These are phyloP conservation scores for Rhynchotus rufescens DNA, from an alignment of 2,797 vertebrate genomes.

Conservation along the genomic window DNA sequence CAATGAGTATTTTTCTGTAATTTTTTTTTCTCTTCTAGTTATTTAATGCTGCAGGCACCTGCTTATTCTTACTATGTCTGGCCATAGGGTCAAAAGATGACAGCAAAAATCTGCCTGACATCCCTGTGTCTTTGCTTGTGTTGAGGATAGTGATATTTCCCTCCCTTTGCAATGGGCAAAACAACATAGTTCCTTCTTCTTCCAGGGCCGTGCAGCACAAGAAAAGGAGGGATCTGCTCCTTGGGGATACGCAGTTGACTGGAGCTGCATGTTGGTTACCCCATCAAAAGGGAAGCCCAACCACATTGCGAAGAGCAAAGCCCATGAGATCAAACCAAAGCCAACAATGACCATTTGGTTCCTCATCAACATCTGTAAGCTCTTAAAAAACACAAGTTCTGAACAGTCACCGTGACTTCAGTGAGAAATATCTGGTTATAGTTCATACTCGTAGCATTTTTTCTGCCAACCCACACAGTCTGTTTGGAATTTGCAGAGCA, in stretches of 20 bases:
- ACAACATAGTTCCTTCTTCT: background rate
- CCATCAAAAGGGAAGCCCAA: background rate
- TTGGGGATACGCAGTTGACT: background rate
- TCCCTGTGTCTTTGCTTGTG: background rate
- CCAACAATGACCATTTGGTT: background rate
- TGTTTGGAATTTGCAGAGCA: background rate
- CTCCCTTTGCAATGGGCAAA: background rate
- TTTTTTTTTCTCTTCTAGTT: background rate
- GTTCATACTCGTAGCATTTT: background rate
- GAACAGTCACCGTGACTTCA: background rate
- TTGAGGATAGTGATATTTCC: background rate
- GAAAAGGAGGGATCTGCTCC: background rate
- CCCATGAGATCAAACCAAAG: fast-evolving
- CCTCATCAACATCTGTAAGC: background rate
- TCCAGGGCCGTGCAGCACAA: background rate
- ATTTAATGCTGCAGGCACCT: background rate
- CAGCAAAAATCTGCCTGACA: background rate
- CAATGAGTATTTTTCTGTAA: background rate
- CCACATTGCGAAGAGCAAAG: background rate
- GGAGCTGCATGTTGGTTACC: background rate
- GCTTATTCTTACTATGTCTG: background rate
- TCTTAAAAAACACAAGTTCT: background rate
- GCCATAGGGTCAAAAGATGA: background rate
- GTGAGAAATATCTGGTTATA: background rate
- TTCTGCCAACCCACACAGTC: background rate